A percentile compares a stretch with the other conserved stretches of the same genome.
Evolutionary conservation across 2,888 invertebrate genomes (phyloP).

Genomic region (Criorhina ranunculi): DNA sequence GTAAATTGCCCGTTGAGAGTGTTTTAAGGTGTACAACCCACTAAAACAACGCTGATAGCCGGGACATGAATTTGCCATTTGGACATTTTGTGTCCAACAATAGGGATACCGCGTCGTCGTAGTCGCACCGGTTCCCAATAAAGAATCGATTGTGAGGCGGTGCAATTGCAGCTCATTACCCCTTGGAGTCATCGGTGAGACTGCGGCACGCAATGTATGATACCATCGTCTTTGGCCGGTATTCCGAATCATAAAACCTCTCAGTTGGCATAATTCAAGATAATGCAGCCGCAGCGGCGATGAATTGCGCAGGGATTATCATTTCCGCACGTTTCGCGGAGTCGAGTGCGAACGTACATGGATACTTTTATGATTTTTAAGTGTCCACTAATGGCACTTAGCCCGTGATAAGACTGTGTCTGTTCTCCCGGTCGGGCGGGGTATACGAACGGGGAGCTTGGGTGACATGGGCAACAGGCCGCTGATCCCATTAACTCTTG

Average conservation of each 20-base stretch:
- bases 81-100: conserved; percentile 27
- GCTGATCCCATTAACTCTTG: conserved; percentile 68
- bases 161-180: conserved; percentile 51
- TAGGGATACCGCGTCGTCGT: neutral
- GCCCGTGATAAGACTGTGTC: conserved; percentile 52
- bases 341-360: conserved; percentile 66
- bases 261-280: conserved; percentile 68
- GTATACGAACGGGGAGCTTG: neutral
- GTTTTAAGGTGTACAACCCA: conserved; percentile 55
- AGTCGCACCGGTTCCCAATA: conserved; percentile 38
- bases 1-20: conserved; percentile 67
- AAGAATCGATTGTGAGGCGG: conserved; percentile 32
- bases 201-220: conserved; percentile 24
- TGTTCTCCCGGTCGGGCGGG: neutral
- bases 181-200: conserved; percentile 3
- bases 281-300: conserved; percentile 54
- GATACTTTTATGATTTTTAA: conserved; percentile 72
- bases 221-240: neutral
- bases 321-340: conserved; percentile 32
- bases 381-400: conserved; percentile 73
- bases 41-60: conserved; percentile 54
- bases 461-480: conserved; percentile 10
- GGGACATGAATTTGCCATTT: conserved; percentile 72
- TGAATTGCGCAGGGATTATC: conserved; percentile 66
- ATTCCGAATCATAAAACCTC: conserved; percentile 17